phyloP scores from a whole-genome alignment of 2,888 invertebrate genomes.

The Neria commutata region DNA sequence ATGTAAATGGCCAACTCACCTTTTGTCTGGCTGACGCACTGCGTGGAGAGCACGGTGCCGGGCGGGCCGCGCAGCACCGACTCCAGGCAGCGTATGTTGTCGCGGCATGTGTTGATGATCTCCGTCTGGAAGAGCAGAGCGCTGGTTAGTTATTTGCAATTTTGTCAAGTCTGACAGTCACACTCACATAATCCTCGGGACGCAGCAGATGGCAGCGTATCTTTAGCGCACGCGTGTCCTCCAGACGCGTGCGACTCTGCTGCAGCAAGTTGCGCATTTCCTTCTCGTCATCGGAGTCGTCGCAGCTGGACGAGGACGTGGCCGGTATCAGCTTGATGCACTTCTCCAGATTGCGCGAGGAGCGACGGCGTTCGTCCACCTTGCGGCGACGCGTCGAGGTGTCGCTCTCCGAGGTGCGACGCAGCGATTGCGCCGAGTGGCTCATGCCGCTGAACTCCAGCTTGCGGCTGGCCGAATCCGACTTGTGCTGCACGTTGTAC shows the following conservation, averaged over 20 bases:
- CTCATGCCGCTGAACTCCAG: slow-evolving; percentile 58
- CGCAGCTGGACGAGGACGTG: slow-evolving; percentile 59
- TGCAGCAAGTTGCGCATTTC: slow-evolving; percentile 59
- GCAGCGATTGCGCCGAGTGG: slow-evolving; percentile 57
- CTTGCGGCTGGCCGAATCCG: slow-evolving; percentile 53
- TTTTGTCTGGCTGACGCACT: slow-evolving; percentile 68
- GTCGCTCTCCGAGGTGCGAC: slow-evolving; percentile 61
- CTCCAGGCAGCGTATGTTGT: slow-evolving; percentile 82
- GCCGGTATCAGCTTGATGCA: slow-evolving; percentile 57
- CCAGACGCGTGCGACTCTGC: slow-evolving; percentile 58
- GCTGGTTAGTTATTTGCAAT: not conserved
- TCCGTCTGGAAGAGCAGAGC: slow-evolving; percentile 71
- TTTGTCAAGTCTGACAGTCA: not conserved
- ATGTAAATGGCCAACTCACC: slow-evolving; percentile 62
- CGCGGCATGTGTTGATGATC: slow-evolving; percentile 82
- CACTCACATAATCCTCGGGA: slow-evolving; percentile 62
- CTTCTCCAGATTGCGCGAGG: slow-evolving; percentile 59
- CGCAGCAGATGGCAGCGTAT: slow-evolving; percentile 61
- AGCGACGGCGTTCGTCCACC: slow-evolving; percentile 58
- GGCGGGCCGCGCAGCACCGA: slow-evolving; percentile 68
- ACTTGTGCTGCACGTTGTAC: slow-evolving; percentile 30
- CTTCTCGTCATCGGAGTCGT: slow-evolving; percentile 59
- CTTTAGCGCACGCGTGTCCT: slow-evolving; percentile 59
- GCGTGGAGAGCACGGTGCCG: slow-evolving; percentile 64
- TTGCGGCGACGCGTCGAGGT: slow-evolving; percentile 59